Percentiles rank a stretch among this genome's conserved stretches.
These are phyloP conservation scores for Pseudomugil gertrudae DNA, from an alignment of 2,797 vertebrate genomes.

Conservation along the genomic window DNA sequence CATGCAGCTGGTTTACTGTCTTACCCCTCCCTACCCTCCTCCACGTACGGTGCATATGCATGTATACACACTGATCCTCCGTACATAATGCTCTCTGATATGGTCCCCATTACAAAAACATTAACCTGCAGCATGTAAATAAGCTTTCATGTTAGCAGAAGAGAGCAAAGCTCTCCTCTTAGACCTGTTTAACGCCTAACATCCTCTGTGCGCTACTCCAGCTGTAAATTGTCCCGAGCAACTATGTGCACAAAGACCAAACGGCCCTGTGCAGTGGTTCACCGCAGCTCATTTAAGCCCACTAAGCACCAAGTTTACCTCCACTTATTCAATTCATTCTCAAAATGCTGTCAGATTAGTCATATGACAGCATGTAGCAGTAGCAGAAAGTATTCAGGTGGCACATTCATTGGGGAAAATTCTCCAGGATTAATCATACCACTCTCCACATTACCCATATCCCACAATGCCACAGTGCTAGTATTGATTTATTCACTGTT, in stretches of 20 bases:
- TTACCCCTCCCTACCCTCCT: background rate
- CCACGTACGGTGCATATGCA: background rate
- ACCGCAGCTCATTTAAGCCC: slow-evolving; percentile 24
- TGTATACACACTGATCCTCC: background rate
- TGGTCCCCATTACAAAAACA: slow-evolving; percentile 39
- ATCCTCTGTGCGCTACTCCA: slow-evolving; percentile 41
- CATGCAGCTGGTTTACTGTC: slow-evolving; percentile 12
- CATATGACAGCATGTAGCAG: too few relatives aligned
- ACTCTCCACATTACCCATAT: too few relatives aligned
- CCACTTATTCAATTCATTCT: background rate
- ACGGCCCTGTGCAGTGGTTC: slow-evolving; percentile 30
- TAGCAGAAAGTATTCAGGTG: too few relatives aligned
- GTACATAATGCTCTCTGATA: slow-evolving; percentile 32
- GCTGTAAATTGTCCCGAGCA: slow-evolving; percentile 69
- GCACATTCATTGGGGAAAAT: too few relatives aligned
- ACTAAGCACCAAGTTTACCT: slow-evolving; percentile 7
- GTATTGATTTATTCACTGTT: too few relatives aligned
- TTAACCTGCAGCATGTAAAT: slow-evolving; percentile 46
- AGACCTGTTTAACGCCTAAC: slow-evolving; percentile 19
- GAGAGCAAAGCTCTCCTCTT: slow-evolving; percentile 19
- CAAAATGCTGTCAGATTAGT: slow-evolving; percentile 2
- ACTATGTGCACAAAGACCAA: slow-evolving; percentile 69
- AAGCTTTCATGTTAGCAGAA: background rate
- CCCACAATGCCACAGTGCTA: too few relatives aligned
- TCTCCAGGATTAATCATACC: too few relatives aligned